Base-by-base conservation (phyloP, 2,797 vertebrate genomes). In the Lates japonicus region DNA sequence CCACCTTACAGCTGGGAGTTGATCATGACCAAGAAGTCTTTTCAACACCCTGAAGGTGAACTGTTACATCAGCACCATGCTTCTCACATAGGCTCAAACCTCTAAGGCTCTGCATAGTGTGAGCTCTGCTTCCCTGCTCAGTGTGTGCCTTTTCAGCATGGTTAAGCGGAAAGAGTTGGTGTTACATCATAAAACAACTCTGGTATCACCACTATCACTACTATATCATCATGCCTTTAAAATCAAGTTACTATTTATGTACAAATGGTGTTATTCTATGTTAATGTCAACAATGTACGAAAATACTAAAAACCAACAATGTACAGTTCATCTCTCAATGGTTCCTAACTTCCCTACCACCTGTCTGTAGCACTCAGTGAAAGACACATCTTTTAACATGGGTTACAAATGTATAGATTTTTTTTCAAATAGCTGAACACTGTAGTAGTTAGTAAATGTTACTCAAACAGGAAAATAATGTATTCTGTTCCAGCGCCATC, bases 1-100 rank as follows among this genome's bases (percentile, higher is more conserved):
- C 61, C 25, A 1, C n/a, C n/a, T n/a, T 29, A 29, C 78, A 71
- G 44, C 71, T 80, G n/a, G 78, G 70, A 76, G 41, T 13, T 17
- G 37, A 55, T 51, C 41, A 8, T 41, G 33, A 78, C 74, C 72
- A 64, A 44, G n/a, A 61, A 25, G n/a, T 57, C 10, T 1, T 33
- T 76, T 25, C 49, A 71, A 31, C 19, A n/a, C 58, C 66, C 63
- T 22, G 9, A n/a, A 75, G 63, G 31, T 57, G 46, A 37, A 76
- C 35, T 25, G 55, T 70, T 46, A 74, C 42, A 11, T 55, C 37
- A 29, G 48, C 29, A 31, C 10, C 37, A 51, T 25, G 49, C 9
- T 14, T 35, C 11, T 31, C 12, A 31, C n/a, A 4, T 3, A 41
- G 42, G 44, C 41, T 17, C 64, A 46, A 67, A 46, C 29, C 25